Conservation (phyloP, 1,140 invertebrate genomes). For the Tetragonula clypearis region DNA sequence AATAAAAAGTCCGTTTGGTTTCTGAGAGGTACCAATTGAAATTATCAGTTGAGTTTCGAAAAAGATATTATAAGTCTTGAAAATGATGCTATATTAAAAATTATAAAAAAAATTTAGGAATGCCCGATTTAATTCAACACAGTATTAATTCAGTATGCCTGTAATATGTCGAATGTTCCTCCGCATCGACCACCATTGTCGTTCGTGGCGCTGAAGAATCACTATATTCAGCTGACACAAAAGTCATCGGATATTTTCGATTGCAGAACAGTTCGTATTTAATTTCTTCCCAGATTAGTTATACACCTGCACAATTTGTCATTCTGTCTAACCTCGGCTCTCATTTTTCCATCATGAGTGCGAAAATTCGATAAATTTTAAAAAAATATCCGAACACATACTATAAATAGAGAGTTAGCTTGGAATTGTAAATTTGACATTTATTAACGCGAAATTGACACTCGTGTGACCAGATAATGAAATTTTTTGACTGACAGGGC, state of each 20-base stretch:
- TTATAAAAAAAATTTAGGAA: not conserved
- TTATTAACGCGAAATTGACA: not conserved
- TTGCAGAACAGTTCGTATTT: not conserved
- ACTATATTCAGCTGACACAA: constrained; percentile 11
- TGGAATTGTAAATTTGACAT: not conserved
- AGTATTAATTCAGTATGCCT: not conserved
- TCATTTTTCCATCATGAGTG: not conserved
- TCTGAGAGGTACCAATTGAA: too few species aligned
- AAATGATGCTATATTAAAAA: not conserved
- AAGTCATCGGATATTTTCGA: not conserved
- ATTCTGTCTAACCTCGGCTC: not conserved
- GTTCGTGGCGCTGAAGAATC: not conserved
- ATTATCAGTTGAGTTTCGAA: too few species aligned
- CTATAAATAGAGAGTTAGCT: not conserved
- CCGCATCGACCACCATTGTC: not conserved
- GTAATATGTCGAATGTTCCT: not conserved
- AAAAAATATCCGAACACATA: not conserved
- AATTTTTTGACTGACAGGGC: not conserved
- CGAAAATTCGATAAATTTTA: not conserved
- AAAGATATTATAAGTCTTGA: too few species aligned
- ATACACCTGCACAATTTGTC: not conserved
- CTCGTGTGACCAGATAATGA: not conserved
- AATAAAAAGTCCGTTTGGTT: too few species aligned
- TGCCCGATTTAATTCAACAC: not conserved
- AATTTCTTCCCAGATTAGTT: not conserved